phyloP scores from a whole-genome alignment of 2,113 vertebrate species.

The Phoxinus phoxinus region DNA sequence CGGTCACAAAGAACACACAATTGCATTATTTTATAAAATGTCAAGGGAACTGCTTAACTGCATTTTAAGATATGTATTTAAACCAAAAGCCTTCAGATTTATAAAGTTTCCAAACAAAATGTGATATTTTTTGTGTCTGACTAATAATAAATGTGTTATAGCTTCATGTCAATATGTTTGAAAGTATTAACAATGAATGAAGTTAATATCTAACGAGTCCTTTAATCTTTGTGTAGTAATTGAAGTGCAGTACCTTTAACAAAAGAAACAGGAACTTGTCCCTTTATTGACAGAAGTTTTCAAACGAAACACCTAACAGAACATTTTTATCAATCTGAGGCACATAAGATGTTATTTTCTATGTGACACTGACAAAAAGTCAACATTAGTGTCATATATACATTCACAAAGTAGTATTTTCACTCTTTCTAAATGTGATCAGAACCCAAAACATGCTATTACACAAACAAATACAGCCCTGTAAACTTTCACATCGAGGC shows the following conservation, averaged over 20 bases:
- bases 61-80: conserved; percentile 43
- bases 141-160: neutral
- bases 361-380: conserved; percentile 55
- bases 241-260: neutral
- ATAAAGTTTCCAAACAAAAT: conserved; percentile 48
- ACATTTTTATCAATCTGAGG: conserved; percentile 78
- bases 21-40: conserved; percentile 39
- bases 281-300: neutral
- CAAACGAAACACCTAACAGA: conserved; percentile 8
- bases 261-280: neutral
- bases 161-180: neutral
- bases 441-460: conserved; percentile 49
- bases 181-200: neutral
- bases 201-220: neutral
- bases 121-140: neutral
- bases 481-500: conserved; percentile 55
- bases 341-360: conserved; percentile 74
- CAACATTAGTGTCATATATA: conserved; percentile 67
- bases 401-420: conserved; percentile 63
- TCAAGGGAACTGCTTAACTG: conserved; percentile 32
- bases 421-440: conserved; percentile 19
- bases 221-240: neutral
- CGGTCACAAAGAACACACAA: conserved; percentile 15
- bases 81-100: conserved; percentile 49
- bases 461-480: conserved; percentile 46